These are phyloP conservation scores for Cremastinae sp. DNA, from an alignment of 2,888 invertebrate species.

Conservation along the genomic window DNA sequence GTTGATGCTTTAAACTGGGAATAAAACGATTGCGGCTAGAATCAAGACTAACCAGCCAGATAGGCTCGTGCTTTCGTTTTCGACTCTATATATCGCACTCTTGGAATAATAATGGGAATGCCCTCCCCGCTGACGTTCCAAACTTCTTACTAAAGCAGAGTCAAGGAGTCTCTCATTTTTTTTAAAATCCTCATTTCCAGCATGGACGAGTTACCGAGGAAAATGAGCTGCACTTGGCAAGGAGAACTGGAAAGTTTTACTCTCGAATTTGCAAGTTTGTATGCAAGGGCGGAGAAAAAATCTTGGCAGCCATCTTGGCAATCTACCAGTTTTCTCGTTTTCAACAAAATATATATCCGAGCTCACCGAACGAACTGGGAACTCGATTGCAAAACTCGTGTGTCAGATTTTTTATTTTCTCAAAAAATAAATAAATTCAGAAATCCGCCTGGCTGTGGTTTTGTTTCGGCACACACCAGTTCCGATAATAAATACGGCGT, in stretches of 20 bases:
- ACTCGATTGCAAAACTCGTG: conserved; percentile 29
- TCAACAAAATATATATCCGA: conserved; percentile 34
- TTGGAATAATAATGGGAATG: conserved; percentile 31
- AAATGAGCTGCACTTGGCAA: conserved; percentile 51
- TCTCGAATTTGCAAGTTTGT: conserved; percentile 41
- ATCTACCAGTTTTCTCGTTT: conserved; percentile 50
- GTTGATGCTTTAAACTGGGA: conserved; percentile 76
- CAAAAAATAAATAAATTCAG: background rate
- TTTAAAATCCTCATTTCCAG: background rate
- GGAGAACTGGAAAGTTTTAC: background rate
- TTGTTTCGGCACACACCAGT: conserved; percentile 21
- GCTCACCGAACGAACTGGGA: background rate
- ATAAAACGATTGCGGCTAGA: conserved; percentile 74
- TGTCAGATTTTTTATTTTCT: background rate
- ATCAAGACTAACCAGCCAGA: conserved; percentile 49
- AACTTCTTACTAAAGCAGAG: background rate
- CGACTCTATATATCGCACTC: conserved; percentile 31
- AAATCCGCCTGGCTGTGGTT: conserved; percentile 7
- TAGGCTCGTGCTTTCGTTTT: conserved; percentile 46
- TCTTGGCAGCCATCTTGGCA: conserved; percentile 38
- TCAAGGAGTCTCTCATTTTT: background rate
- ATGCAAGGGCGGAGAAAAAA: conserved; percentile 39
- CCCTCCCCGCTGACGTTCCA: conserved; percentile 15
- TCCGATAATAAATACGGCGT: conserved; percentile 39
- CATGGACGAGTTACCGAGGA: background rate